These are phyloP conservation scores for Upupa epops DNA, from an alignment of 2,113 vertebrate genomes.

Conservation along the genomic window DNA sequence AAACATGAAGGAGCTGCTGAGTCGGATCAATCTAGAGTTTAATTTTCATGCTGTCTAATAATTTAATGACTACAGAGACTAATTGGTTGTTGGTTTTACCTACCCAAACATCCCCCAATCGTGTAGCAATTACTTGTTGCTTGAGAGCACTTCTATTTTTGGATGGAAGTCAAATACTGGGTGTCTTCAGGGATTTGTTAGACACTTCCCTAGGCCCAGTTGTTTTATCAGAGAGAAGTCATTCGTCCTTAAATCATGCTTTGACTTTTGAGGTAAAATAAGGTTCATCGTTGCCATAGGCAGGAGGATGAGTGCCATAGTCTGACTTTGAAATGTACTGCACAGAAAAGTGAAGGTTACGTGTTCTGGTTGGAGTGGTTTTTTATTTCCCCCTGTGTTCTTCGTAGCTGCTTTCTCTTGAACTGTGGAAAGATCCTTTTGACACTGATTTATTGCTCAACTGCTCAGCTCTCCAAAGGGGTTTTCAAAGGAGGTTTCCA, in stretches of 20 bases:
- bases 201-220: neutral
- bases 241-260: neutral
- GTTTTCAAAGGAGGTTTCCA: neutral
- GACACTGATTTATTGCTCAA: neutral
- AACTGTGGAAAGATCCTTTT: neutral
- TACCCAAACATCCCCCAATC: neutral
- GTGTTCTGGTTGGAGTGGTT: neutral
- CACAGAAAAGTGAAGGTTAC: neutral
- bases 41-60: neutral
- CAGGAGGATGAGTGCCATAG: neutral
- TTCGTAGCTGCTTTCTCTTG: neutral
- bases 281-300: neutral
- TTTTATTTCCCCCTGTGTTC: neutral
- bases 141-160: neutral
- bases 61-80: neutral
- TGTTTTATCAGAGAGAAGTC: neutral
- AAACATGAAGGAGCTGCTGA: neutral
- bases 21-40: neutral
- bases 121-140: neutral
- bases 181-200: neutral
- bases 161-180: neutral
- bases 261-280: neutral
- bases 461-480: neutral
- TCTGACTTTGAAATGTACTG: neutral
- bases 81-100: neutral